A percentile compares a stretch with the other conserved stretches of the same genome.
These are phyloP conservation scores for Balearica regulorum DNA, from an alignment of 2,797 vertebrate species.

Conservation along the genomic window DNA sequence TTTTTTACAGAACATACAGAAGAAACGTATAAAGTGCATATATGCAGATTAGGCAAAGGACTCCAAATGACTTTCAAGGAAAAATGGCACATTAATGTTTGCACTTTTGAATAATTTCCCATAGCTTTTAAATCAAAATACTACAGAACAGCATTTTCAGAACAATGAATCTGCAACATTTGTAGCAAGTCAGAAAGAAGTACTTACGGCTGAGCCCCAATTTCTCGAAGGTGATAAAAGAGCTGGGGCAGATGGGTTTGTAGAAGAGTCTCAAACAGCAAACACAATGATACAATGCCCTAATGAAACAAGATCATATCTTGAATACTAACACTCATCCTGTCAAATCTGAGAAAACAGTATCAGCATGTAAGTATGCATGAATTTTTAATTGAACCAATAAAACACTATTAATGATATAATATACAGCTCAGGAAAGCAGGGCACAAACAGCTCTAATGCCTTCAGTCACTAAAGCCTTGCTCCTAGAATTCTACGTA, in stretches of 20 bases:
- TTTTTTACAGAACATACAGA: background rate
- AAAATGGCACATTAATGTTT: background rate
- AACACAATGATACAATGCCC: slow-evolving; percentile 94
- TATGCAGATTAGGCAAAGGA: background rate
- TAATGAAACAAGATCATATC: slow-evolving; percentile 65
- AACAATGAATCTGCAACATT: background rate
- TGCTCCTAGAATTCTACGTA: background rate
- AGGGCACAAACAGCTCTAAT: background rate
- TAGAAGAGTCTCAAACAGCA: slow-evolving; percentile 95
- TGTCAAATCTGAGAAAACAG: background rate
- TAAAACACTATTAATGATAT: background rate
- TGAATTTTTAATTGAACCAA: background rate
- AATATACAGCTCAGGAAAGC: background rate
- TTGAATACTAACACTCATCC: background rate
- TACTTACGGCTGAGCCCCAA: slow-evolving; percentile 96
- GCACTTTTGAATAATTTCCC: background rate
- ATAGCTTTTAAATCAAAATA: background rate
- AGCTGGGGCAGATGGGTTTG: slow-evolving; percentile 95
- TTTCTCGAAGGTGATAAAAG: slow-evolving; percentile 94
- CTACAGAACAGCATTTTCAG: background rate
- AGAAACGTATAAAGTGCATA: background rate
- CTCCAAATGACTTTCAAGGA: background rate
- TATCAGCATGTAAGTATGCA: background rate
- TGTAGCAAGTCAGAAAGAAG: background rate
- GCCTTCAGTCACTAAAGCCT: background rate